phyloP scores from a whole-genome alignment of 2,888 invertebrate species.

The Pediacus dermestoides region DNA sequence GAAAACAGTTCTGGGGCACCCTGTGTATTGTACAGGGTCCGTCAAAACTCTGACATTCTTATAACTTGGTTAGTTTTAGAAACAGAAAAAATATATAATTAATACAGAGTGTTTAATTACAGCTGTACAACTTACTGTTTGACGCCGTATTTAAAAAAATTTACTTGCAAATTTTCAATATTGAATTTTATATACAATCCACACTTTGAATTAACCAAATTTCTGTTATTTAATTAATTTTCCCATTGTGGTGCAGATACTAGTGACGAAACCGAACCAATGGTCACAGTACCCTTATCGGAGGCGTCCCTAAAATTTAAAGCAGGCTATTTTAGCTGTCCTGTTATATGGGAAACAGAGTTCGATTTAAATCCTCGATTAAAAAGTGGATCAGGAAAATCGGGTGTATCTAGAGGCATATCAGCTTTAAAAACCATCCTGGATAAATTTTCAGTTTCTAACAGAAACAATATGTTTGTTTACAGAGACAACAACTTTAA shows the following conservation, averaged over 20 bases:
- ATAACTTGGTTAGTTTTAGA: no score
- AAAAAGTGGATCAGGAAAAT: constrained; percentile 60
- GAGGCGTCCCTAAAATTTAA: constrained; percentile 52
- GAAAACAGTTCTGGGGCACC: no score
- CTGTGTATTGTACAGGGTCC: no score
- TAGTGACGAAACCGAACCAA: constrained; percentile 41
- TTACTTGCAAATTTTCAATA: no score
- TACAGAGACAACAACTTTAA: constrained; percentile 62
- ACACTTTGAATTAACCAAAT: neutral
- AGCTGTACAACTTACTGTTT: no score
- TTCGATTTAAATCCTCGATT: constrained; percentile 69
- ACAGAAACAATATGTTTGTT: constrained; percentile 74
- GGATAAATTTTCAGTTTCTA: constrained; percentile 66
- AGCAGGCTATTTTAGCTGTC: constrained; percentile 70
- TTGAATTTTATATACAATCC: neutral
- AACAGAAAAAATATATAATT: no score
- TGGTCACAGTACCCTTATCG: constrained; percentile 41
- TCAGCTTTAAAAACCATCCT: constrained; percentile 63
- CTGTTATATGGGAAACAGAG: constrained; percentile 67
- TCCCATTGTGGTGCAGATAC: constrained; percentile 14
- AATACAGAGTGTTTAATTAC: no score
- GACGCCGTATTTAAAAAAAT: no score
- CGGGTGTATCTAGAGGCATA: constrained; percentile 59
- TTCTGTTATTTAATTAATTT: constrained; percentile 7
- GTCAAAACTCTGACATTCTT: no score